Base-by-base conservation (phyloP, 92 coral and sea anemone genomes). In the Epizoanthus rinbou region DNA sequence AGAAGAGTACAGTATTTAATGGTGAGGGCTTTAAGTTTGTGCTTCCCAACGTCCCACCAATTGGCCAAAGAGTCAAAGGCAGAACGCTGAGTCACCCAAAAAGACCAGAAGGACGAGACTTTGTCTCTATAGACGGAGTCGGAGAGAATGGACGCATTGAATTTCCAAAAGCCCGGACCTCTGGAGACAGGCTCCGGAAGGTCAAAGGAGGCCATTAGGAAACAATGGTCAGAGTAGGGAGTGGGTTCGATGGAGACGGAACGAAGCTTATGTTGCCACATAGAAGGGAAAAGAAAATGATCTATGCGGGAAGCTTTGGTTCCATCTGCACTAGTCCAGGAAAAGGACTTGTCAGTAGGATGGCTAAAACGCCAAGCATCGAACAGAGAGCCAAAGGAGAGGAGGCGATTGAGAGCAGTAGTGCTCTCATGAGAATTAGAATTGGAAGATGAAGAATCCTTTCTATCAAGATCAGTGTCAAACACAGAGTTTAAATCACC, bases 131-230 rank as follows among this genome's bases (percentile, higher is more conserved):
- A 80, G n/a, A 47, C 74, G 15, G 69, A 21, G 14, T 86, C 85
- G 0, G 33, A 4, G 0, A 86, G 64, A 31, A 81, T 63, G 5
- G 85, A 69, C 13, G 69, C 35, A 52, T 89, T 89, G 0, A 81
- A 21, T 39, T 89, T 89, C 92, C 92, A 86, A 0, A 4, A 28
- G 31, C 90, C 85, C 0, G 85, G 82, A 0, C 92, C 92, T 25
- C 79, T 73, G 8, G 85, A 17, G 18, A 58, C 21, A 11, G 41
- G 6, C 6, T 54, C 53, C 1, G 89, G 85, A 3, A 85, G 18
- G 39, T 58, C 71, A n/a, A 71, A 56, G 52, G 63, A 56, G 0
- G 78, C 43, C 6, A 1, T 17, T 3, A 89, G 66, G 28, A 56
- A 82, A 17, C 69, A 56, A 37, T 89, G 89, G 50, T 86, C 92